These are phyloP conservation scores for Coptodon rendalli DNA, from an alignment of 2,113 vertebrate genomes.

Conservation along the genomic window DNA sequence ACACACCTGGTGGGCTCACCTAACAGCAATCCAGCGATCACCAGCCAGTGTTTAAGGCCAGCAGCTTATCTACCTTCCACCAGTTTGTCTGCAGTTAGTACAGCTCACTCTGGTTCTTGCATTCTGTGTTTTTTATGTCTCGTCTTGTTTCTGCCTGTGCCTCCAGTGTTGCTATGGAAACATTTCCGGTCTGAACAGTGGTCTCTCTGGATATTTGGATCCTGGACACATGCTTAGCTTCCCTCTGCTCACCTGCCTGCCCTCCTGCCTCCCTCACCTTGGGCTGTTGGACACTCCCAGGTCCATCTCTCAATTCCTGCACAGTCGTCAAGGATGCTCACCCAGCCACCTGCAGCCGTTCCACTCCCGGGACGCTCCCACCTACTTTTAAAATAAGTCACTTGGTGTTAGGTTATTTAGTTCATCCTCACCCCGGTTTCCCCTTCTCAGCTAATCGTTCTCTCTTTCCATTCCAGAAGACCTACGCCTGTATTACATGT, in stretches of 20 bases:
- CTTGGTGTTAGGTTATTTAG: not conserved
- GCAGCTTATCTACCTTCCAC: not conserved
- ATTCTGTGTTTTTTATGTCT: rapidly evolving
- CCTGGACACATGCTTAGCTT: rapidly evolving
- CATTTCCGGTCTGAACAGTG: not conserved
- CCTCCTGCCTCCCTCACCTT: not conserved
- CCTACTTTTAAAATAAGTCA: not conserved
- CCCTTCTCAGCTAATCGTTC: not conserved
- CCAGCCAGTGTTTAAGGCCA: rapidly evolving
- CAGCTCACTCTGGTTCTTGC: rapidly evolving
- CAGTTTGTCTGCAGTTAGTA: not conserved
- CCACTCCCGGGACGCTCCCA: rapidly evolving
- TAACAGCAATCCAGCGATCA: not conserved
- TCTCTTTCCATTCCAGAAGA: not conserved
- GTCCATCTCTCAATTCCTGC: not conserved
- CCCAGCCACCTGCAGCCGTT: not conserved
- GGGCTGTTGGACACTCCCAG: not conserved
- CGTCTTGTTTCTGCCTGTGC: not conserved
- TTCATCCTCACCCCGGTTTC: not conserved
- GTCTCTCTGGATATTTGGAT: not conserved
- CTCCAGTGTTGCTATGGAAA: not conserved
- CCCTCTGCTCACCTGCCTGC: not conserved
- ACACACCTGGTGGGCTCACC: not conserved
- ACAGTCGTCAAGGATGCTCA: not conserved
- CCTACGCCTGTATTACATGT: not conserved